Evolutionary conservation across 1,140 invertebrate genomes (phyloP).

Genomic region (Psilanteris sp.): DNA sequence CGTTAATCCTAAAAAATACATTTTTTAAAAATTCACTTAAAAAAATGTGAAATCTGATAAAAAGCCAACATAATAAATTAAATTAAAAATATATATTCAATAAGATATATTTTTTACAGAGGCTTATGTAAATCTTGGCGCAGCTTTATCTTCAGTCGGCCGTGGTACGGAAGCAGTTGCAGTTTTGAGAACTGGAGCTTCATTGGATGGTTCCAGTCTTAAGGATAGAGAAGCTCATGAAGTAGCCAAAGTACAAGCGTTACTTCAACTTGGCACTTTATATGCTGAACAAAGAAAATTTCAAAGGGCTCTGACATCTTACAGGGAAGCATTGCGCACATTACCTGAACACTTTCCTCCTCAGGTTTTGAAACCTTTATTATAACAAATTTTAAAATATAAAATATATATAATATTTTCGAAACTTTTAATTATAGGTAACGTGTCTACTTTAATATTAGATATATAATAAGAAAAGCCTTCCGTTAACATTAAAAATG

Average conservation of each 20-base stretch:
- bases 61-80: no score
- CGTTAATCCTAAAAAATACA: no score
- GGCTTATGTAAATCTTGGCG: conserved; percentile 96
- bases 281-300: conserved; percentile 92
- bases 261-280: conserved; percentile 94
- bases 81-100: no score
- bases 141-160: conserved; percentile 90
- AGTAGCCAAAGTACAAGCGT: conserved; percentile 91
- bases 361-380: conserved; percentile 81
- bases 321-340: conserved; percentile 90
- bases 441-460: conserved; percentile 61
- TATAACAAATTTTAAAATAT: conserved; percentile 58
- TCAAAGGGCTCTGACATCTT: conserved; percentile 92
- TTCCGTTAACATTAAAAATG: conserved; percentile 60
- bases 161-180: conserved; percentile 90
- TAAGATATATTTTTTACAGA: no score
- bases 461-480: conserved; percentile 59
- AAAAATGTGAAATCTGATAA: no score
- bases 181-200: conserved; percentile 89
- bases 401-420: conserved; percentile 62
- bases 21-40: no score
- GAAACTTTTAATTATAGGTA: conserved; percentile 60
- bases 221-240: conserved; percentile 95
- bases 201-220: conserved; percentile 90
- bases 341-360: conserved; percentile 90